Conservation (phyloP, 2,797 vertebrate species). For the Spheniscus humboldti region DNA sequence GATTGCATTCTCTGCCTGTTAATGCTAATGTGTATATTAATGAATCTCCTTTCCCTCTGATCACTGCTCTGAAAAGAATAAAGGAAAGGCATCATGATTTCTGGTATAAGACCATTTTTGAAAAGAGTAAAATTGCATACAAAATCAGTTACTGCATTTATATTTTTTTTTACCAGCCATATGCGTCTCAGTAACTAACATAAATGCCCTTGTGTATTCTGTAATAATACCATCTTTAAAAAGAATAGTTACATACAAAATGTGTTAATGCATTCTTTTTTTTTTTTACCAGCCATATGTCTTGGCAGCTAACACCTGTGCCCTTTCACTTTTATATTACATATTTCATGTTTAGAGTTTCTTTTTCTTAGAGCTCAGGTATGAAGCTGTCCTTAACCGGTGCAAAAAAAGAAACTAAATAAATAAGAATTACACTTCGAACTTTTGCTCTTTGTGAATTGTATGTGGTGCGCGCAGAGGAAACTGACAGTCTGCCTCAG, state of each 20-base stretch:
- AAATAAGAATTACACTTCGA: conserved; percentile 11
- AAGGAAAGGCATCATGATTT: not conserved
- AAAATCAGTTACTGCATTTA: not conserved
- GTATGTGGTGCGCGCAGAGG: not conserved
- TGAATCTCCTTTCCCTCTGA: not conserved
- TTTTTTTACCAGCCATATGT: not conserved
- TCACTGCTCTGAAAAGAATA: not conserved
- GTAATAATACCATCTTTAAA: not conserved
- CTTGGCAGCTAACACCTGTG: not conserved
- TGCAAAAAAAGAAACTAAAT: not conserved
- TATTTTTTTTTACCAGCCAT: not conserved
- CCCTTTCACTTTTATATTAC: not conserved
- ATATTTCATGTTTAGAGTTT: not conserved
- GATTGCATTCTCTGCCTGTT: conserved; percentile 21
- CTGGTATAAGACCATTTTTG: not conserved
- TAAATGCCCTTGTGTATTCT: not conserved
- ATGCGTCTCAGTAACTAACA: not conserved
- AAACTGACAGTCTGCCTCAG: not conserved
- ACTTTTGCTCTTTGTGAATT: conserved; percentile 8
- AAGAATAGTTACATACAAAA: not conserved
- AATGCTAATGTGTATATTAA: conserved; percentile 18
- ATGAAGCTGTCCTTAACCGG: not conserved
- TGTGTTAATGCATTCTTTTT: not conserved
- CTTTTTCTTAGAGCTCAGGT: not conserved
- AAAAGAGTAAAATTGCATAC: not conserved